Evolutionary conservation across 2,888 invertebrate genomes (phyloP).

Genomic region (Corythucha ciliata): DNA sequence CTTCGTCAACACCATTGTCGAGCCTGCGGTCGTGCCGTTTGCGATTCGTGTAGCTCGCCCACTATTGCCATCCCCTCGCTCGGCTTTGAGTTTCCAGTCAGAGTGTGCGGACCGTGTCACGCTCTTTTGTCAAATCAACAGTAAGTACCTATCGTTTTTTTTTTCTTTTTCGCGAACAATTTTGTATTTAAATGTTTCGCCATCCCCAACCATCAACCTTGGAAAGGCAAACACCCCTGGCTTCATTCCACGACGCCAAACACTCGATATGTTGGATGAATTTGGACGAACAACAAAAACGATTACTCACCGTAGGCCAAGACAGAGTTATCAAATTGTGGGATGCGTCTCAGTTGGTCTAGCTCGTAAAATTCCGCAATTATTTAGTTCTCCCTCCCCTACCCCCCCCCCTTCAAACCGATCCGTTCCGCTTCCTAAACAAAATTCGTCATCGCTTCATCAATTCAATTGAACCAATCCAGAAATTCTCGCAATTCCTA

Average conservation of each 20-base stretch:
- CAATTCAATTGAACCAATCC: no score
- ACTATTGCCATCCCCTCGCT: conserved; percentile 84
- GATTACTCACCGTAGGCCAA: conserved; percentile 85
- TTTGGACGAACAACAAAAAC: conserved; percentile 78
- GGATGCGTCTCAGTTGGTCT: conserved; percentile 63
- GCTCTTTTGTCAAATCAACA: conserved; percentile 72
- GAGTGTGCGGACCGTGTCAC: conserved; percentile 90
- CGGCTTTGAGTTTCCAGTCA: conserved; percentile 96
- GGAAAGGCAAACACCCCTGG: conserved; percentile 85
- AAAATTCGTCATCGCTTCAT: conserved; percentile 2
- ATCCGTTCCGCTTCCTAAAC: conserved; percentile 1
- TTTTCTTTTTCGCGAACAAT: neutral
- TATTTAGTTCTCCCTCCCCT: neutral
- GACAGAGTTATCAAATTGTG: conserved; percentile 91
- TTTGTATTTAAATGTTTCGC: neutral
- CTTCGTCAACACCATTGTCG: conserved; percentile 85
- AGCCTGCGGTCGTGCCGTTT: conserved; percentile 91
- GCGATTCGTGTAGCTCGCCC: conserved; percentile 82
- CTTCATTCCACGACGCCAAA: conserved; percentile 91
- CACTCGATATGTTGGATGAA: conserved; percentile 82
- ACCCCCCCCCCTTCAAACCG: neutral
- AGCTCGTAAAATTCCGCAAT: conserved; percentile 17
- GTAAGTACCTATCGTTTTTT: conserved; percentile 49
- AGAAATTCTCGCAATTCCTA: conserved; percentile 19
- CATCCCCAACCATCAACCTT: conserved; percentile 39